Conservation (phyloP, 2,888 invertebrate species). For the Stenodema calcarata region DNA sequence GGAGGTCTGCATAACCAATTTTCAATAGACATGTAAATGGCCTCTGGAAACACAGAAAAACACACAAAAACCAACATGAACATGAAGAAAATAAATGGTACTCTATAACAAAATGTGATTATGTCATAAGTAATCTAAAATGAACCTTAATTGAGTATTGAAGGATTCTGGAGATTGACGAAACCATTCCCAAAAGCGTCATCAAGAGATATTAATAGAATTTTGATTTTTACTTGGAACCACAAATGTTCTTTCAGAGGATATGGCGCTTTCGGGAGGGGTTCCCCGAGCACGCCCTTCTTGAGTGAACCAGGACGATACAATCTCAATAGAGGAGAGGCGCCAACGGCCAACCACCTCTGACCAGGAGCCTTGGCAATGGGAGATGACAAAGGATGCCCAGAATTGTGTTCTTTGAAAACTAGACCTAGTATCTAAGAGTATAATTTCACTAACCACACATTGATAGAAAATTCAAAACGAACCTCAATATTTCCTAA, state of each 20-base stretch:
- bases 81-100: background rate
- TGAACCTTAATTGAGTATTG: background rate
- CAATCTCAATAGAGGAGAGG: too few relatives aligned
- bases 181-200: background rate
- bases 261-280: background rate
- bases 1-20: background rate
- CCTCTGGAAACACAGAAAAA: conserved; percentile 47
- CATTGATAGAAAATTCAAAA: too few relatives aligned
- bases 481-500: too few relatives aligned
- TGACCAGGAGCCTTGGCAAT: background rate
- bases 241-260: background rate
- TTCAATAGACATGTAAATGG: background rate
- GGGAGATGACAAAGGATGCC: background rate
- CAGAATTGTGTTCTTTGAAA: background rate
- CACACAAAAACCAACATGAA: conserved; percentile 41
- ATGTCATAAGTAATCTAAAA: background rate
- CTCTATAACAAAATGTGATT: background rate
- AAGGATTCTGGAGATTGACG: background rate
- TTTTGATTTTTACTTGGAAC: background rate
- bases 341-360: background rate
- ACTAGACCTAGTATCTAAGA: background rate
- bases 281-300: background rate
- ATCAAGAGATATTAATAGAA: background rate
- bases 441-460: background rate
- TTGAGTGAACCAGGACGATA: too few relatives aligned